Evolutionary conservation across 1,140 invertebrate species (phyloP), one percentile per base, ranked within the genome.

Genomic region (Habropoda laboriosa): DNA sequence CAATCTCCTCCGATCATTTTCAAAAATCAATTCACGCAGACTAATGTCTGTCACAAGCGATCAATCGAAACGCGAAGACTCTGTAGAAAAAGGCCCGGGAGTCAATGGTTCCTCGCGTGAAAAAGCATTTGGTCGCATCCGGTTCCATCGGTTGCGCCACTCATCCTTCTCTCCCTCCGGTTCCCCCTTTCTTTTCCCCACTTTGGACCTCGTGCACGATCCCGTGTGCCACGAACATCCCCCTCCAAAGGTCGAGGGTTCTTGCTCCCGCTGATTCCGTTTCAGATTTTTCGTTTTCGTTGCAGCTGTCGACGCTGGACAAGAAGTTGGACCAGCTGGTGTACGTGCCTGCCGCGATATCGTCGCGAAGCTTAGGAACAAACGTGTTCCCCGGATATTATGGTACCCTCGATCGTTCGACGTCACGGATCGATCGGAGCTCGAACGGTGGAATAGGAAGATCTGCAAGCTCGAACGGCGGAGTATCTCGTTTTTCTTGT

Each of bases 241-340:
- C 57, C 47, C 16, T 30, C 55, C 53, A 24, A 16, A 18, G 21
- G 35, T 27, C 30, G 24, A 13, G 51, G 61, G 74, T 89, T 88
- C 86, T 88, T 87, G 78, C 67, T 63, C 79, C 51, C 81, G 74
- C 71, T 60, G 76, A 83, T 86, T 87, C 68, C 79, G 49, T 87
- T 81, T 85, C 81, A 30, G 64, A 89, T 89, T 87, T 88, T 88
- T 89, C 86, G 80, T 82, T 90, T 89, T 90, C 88, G 82, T 88
- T 90, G 82, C 91, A 95, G 94, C 89, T 95, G 82, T 93, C 93
- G 85, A 90, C 93, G 70, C 90, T 94, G 90, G 93, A 94, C 87
- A 93, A 94, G 87, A 95, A 95, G 89, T 74, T 94, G 78, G 94
- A 94, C 87, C 94, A 95, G 86, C 90, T 94, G 76, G 86, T 94